Evolutionary conservation across 2,113 vertebrate species (phyloP), one percentile per base, ranked within the genome.

Genomic region (Spilogale gracilis): DNA sequence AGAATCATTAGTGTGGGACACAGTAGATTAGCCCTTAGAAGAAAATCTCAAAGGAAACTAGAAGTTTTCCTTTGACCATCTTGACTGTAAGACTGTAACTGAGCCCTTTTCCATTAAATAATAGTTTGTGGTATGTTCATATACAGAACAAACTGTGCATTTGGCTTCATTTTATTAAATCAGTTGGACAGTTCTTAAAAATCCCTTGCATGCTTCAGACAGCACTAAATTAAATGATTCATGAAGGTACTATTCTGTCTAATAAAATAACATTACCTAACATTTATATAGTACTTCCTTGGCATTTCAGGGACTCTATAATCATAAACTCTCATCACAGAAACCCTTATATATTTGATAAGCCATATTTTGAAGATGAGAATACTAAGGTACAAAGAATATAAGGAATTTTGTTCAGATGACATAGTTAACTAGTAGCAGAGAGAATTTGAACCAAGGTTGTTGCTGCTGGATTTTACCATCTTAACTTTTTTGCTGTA

Each of bases 401-500:
- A 32, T 23, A 45, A 76, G 50, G 0, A 69, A 63, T 78, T 96
- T 52, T 45, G 16, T 27, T 54, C 11, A 73, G 93, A 79, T 56
- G 9, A 9, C n/a, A 5, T 67, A 23, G 50, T 32, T 94, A 63
- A 32, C 25, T 83, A 63, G 27, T n/a, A 54, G 32, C 21, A 95
- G 20, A 90, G 43, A 86, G 23, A 78, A 82, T 83, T n/a, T 50
- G 63, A 82, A 56, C 2, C 3, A 17, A 50, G 18, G 20, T 3
- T 71, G 3, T 30, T 20, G 14, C 32, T 94, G 25, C 14, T 85
- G 73, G 16, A 25, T 67, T 45, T 79, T 73, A 30, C 18, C 27
- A 0, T 48, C 43, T 54, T 67, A 38, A 27, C 17, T 5, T 32
- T 8, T 48, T 3, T 56, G 6, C 5, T 0, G 0, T 38, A n/a